Percentiles rank a stretch among this genome's conserved stretches.
Evolutionary conservation across 2,888 invertebrate species (phyloP).

Genomic region (Sisyra terminalis): DNA sequence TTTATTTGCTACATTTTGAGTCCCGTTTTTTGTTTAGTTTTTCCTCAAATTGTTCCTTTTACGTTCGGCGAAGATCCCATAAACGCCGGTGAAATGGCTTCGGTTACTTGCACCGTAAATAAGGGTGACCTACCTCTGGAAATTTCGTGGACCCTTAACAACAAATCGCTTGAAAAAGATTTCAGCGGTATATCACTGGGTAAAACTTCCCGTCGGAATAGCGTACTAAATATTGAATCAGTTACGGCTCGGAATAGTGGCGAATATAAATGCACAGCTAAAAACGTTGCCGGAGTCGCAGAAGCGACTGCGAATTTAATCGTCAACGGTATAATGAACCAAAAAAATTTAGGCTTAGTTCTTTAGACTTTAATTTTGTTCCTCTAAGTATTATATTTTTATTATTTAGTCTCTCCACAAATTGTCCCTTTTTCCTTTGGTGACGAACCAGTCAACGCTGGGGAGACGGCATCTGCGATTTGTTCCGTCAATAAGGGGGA

Average conservation of each 20-base stretch:
- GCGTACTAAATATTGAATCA: conserved; percentile 45
- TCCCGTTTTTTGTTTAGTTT: conserved; percentile 19
- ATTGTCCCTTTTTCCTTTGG: conserved; percentile 40
- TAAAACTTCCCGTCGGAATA: conserved; percentile 25
- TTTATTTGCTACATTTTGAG: conserved; percentile 2
- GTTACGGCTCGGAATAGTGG: conserved; percentile 52
- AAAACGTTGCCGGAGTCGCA: conserved; percentile 49
- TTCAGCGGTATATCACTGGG: conserved; percentile 20
- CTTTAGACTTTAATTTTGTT: conserved; percentile 8
- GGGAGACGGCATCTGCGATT: conserved; percentile 42
- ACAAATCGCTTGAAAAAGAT: conserved; percentile 22
- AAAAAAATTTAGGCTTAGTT: conserved; percentile 15
- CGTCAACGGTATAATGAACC: conserved; percentile 44
- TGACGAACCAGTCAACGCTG: conserved; percentile 40
- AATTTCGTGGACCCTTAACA: conserved; percentile 61
- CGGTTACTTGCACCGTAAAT: conserved; percentile 41
- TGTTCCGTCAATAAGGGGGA: conserved; percentile 53
- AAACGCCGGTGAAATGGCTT: conserved; percentile 45
- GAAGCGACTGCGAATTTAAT: conserved; percentile 50
- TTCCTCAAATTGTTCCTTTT: conserved; percentile 39
- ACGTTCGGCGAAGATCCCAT: conserved; percentile 52
- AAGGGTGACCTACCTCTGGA: conserved; percentile 55
- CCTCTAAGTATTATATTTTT: not conserved
- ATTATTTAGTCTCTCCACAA: conserved; percentile 25
- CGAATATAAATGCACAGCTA: conserved; percentile 57